These are phyloP conservation scores for Lindbergichthys nudifrons DNA, from an alignment of 2,797 vertebrate genomes.

Conservation along the genomic window DNA sequence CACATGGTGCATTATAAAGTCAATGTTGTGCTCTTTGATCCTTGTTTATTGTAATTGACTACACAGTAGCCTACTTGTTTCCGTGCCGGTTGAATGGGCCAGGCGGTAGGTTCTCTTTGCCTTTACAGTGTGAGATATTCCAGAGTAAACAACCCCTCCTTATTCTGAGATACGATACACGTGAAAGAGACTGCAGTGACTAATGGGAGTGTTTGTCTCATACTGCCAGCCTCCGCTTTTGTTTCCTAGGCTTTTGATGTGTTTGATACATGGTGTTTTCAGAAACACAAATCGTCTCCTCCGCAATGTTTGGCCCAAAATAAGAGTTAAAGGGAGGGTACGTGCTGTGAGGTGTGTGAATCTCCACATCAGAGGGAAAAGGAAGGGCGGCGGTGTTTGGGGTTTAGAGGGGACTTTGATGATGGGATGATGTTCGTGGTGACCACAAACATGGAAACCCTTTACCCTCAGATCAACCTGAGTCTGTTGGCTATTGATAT, in stretches of 20 bases:
- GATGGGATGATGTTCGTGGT: conserved; percentile 58
- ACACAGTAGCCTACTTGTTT: conserved; percentile 75
- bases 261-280: conserved; percentile 81
- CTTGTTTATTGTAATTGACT: conserved; percentile 73
- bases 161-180: conserved; percentile 56
- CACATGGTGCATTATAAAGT: conserved; percentile 71
- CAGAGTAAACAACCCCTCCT: conserved; percentile 78
- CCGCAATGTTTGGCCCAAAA: conserved; percentile 82
- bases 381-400: conserved; percentile 62
- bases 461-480: conserved; percentile 20
- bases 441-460: conserved; percentile 64
- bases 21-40: conserved; percentile 74
- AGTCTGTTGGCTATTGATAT: not conserved
- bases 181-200: conserved; percentile 77
- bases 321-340: conserved; percentile 75
- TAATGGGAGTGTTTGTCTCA: conserved; percentile 83
- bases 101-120: conserved; percentile 71
- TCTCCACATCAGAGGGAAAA: conserved; percentile 75
- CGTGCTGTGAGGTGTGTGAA: conserved; percentile 59
- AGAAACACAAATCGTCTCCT: conserved; percentile 82
- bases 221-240: conserved; percentile 79
- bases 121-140: conserved; percentile 76
- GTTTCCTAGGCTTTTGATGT: conserved; percentile 81
- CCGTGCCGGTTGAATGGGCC: conserved; percentile 65
- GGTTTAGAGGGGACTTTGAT: conserved; percentile 66